phyloP scores from a whole-genome alignment of 2,113 vertebrate species.

The Lophius piscatorius region DNA sequence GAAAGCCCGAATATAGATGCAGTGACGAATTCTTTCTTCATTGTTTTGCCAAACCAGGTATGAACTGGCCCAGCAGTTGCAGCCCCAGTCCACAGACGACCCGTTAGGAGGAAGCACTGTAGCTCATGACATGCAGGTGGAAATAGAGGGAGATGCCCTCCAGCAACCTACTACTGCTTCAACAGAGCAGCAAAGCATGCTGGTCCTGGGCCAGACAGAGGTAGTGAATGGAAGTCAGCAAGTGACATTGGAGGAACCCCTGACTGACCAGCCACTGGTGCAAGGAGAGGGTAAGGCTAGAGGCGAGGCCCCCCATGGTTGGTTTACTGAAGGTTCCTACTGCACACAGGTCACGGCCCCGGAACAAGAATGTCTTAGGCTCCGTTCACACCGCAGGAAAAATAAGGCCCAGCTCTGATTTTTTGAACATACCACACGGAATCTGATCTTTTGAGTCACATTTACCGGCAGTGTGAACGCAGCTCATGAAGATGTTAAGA shows the following conservation, averaged over 20 bases:
- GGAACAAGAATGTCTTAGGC: too few relatives aligned
- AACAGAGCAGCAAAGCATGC: constrained; percentile 83
- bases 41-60: constrained; percentile 85
- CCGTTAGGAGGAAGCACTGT: constrained; percentile 80
- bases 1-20: neutral
- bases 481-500: too few relatives aligned
- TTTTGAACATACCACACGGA: too few relatives aligned
- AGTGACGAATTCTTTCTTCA: neutral
- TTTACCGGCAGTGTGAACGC: too few relatives aligned
- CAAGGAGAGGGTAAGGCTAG: constrained; percentile 90
- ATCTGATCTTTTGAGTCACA: too few relatives aligned
- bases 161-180: constrained; percentile 71
- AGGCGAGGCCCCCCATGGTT: neutral
- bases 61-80: constrained; percentile 94
- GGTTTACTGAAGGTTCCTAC: neutral
- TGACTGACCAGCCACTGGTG: constrained; percentile 85
- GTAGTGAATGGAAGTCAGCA: constrained; percentile 85
- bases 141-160: constrained; percentile 84
- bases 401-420: too few relatives aligned
- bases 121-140: constrained; percentile 87
- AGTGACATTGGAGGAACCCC: constrained; percentile 79
- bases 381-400: too few relatives aligned
- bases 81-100: constrained; percentile 87
- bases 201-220: constrained; percentile 86
- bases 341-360: neutral